A percentile compares a stretch with the other conserved stretches of the same genome.
phyloP scores from a whole-genome alignment of 1,140 invertebrate species.

The Elymnias hypermnestra region DNA sequence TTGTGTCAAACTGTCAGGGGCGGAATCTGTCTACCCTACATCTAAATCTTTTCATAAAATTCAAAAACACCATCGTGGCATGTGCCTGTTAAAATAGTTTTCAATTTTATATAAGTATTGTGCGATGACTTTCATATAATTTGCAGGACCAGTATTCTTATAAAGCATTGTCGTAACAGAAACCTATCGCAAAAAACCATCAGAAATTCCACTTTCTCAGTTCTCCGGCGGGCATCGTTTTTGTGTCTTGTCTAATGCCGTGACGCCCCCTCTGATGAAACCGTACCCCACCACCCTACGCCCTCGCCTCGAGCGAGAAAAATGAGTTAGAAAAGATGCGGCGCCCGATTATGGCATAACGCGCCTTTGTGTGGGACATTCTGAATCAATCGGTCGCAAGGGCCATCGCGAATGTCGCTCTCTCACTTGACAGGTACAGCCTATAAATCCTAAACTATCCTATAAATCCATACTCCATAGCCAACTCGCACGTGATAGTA shows the following conservation, averaged over 20 bases:
- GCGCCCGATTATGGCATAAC: slow-evolving; percentile 68
- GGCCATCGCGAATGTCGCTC: slow-evolving; percentile 35
- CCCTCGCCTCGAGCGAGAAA: slow-evolving; percentile 60
- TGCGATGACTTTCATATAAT: slow-evolving; percentile 5
- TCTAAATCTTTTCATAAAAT: too few species aligned
- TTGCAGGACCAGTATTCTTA: slow-evolving; percentile 4
- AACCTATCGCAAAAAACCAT: slow-evolving; percentile 40
- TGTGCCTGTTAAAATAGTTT: too few species aligned
- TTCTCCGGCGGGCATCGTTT: slow-evolving; percentile 62
- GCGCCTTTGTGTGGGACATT: slow-evolving; percentile 62
- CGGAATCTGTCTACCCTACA: too few species aligned
- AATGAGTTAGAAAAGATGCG: slow-evolving; percentile 76
- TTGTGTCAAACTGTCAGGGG: too few species aligned
- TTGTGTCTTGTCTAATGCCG: slow-evolving; percentile 74
- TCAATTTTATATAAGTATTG: too few species aligned
- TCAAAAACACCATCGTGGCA: too few species aligned
- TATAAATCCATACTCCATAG: too few species aligned
- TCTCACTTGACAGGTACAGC: slow-evolving; percentile 33
- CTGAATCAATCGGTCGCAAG: slow-evolving; percentile 59
- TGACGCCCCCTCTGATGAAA: slow-evolving; percentile 64
- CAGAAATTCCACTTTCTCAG: slow-evolving; percentile 61
- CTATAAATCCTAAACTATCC: slow-evolving; percentile 35
- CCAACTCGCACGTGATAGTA: too few species aligned
- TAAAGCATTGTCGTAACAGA: slow-evolving; percentile 22
- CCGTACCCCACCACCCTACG: slow-evolving; percentile 33